phyloP scores from a whole-genome alignment of 2,888 invertebrate species.

The Eucriotettix oculatus region DNA sequence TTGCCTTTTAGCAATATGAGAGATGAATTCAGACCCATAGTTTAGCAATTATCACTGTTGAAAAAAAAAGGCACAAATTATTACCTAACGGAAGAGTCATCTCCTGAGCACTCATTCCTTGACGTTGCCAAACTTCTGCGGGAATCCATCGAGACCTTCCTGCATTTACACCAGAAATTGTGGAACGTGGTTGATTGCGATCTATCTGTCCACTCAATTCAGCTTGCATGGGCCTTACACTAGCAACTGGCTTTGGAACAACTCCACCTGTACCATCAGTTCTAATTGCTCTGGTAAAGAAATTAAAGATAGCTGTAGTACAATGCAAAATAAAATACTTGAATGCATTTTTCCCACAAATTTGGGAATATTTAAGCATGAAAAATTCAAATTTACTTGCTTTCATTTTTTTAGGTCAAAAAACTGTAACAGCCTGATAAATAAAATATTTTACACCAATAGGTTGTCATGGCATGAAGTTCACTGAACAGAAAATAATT shows the following conservation, averaged over 20 bases:
- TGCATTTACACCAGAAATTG: conserved; percentile 8
- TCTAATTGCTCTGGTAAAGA: conserved; percentile 13
- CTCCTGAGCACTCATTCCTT: conserved; percentile 90
- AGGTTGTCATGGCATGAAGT: too few relatives aligned
- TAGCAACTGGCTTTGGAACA: conserved; percentile 35
- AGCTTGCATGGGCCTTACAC: conserved; percentile 69
- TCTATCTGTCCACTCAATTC: conserved; percentile 21
- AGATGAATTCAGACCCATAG: not conserved
- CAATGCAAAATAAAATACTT: not conserved
- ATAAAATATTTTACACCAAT: too few relatives aligned
- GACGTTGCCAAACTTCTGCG: conserved; percentile 78
- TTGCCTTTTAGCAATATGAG: too few relatives aligned
- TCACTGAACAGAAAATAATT: too few relatives aligned
- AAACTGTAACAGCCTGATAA: too few relatives aligned
- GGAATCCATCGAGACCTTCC: conserved; percentile 54
- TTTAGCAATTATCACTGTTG: too few relatives aligned
- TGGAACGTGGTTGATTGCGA: conserved; percentile 5
- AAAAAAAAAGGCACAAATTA: conserved; percentile 2
- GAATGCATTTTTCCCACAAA: not conserved
- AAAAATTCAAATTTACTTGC: not conserved
- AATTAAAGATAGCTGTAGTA: not conserved
- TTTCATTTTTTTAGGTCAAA: too few relatives aligned
- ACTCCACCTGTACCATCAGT: conserved; percentile 21
- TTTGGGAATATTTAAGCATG: not conserved
- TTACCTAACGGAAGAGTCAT: conserved; percentile 76